Percentiles rank a stretch among this genome's conserved stretches.
phyloP scores from a whole-genome alignment of 2,113 vertebrate genomes.

The Gambusia affinis region DNA sequence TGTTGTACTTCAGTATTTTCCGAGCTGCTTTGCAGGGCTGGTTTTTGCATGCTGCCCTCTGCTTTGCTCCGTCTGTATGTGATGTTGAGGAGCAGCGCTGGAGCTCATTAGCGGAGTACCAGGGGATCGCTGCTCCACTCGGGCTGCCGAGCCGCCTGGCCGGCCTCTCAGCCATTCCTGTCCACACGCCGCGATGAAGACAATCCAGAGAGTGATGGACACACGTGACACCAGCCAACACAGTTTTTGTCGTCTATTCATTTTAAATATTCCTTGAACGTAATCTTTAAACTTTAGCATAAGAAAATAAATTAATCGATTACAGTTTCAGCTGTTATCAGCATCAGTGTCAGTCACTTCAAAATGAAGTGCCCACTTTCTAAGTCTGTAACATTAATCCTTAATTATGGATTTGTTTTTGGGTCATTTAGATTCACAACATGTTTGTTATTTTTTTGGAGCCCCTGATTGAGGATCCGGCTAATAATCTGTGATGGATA shows the following conservation, averaged over 20 bases:
- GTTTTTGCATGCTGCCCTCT: slow-evolving; percentile 10
- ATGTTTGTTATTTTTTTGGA: background rate
- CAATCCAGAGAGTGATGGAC: slow-evolving; percentile 37
- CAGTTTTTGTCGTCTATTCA: background rate
- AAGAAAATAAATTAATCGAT: background rate
- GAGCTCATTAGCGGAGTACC: slow-evolving; percentile 73
- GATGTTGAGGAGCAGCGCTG: slow-evolving; percentile 65
- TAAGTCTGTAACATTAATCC: slow-evolving; percentile 25
- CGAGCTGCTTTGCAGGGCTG: slow-evolving; percentile 29
- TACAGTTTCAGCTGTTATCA: slow-evolving; percentile 16
- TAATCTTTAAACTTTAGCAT: background rate
- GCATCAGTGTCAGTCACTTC: slow-evolving; percentile 1
- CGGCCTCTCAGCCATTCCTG: slow-evolving; percentile 67
- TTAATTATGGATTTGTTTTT: slow-evolving; percentile 18
- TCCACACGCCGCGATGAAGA: slow-evolving; percentile 45
- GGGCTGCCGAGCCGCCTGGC: slow-evolving; percentile 55
- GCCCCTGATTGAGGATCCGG: slow-evolving; percentile 1
- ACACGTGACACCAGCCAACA: slow-evolving; percentile 40
- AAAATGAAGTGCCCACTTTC: slow-evolving; percentile 22
- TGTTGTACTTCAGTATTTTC: background rate
- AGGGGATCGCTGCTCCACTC: slow-evolving; percentile 63
- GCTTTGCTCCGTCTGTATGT: slow-evolving; percentile 32
- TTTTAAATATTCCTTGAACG: background rate
- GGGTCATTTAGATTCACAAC: slow-evolving; percentile 20
- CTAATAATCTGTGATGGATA: slow-evolving; percentile 15